Percentiles rank a stretch among this genome's conserved stretches.
These are phyloP conservation scores for Aphelenchoides besseyi DNA, from an alignment of 1,140 invertebrate species.

Conservation along the genomic window DNA sequence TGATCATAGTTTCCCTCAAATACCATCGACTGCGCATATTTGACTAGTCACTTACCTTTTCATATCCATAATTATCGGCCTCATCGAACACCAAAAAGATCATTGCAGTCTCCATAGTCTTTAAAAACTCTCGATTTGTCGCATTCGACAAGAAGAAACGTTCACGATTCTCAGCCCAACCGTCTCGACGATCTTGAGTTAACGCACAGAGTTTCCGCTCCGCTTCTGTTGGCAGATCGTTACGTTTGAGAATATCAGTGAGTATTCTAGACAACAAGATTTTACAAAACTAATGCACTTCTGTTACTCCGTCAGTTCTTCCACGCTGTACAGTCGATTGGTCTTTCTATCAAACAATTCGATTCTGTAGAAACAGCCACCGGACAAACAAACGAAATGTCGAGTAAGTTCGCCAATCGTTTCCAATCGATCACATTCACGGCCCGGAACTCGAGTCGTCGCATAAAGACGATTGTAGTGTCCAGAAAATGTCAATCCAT, in stretches of 20 bases:
- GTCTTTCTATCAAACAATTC: constrained; percentile 45
- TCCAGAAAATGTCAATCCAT: constrained; percentile 49
- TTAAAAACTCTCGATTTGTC: constrained; percentile 36
- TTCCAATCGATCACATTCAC: constrained; percentile 30
- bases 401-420: constrained; percentile 30
- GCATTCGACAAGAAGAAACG: constrained; percentile 46
- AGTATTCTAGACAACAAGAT: constrained; percentile 37
- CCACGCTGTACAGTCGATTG: constrained; percentile 32
- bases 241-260: constrained; percentile 42
- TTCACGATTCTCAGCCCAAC: constrained; percentile 45
- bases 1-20: constrained; percentile 7
- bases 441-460: constrained; percentile 44
- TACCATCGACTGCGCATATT: not conserved
- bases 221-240: constrained; percentile 31
- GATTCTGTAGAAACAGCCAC: constrained; percentile 53
- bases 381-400: constrained; percentile 44
- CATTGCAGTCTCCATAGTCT: constrained; percentile 40
- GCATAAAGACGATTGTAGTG: constrained; percentile 56
- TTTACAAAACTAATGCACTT: not conserved
- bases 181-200: constrained; percentile 48
- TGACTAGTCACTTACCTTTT: not conserved
- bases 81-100: constrained; percentile 20
- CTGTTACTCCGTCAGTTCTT: constrained; percentile 32
- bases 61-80: constrained; percentile 4
- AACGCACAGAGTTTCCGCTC: constrained; percentile 38